Conservation (phyloP, 2,113 vertebrate genomes). For the Spermophilus dauricus region DNA sequence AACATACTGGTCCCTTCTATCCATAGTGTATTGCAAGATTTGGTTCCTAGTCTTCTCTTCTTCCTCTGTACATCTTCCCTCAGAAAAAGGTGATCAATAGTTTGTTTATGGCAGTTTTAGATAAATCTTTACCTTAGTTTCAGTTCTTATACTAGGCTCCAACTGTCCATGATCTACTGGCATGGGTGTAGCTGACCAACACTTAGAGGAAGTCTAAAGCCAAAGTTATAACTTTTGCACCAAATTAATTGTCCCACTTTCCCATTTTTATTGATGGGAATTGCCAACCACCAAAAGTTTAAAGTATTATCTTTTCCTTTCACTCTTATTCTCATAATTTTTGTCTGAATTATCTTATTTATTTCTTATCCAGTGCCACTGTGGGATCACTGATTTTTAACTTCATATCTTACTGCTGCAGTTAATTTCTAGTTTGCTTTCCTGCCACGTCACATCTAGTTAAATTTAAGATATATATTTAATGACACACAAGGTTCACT, state of each 20-base stretch:
- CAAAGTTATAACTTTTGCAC: neutral
- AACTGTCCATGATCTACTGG: neutral
- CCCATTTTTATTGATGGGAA: slow-evolving; percentile 1
- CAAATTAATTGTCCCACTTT: neutral
- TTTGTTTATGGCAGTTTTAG: neutral
- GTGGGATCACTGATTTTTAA: neutral
- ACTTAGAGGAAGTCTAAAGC: neutral
- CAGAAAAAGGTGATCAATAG: neutral
- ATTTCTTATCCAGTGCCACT: neutral
- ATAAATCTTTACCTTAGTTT: neutral
- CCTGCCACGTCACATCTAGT: neutral
- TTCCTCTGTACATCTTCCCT: neutral
- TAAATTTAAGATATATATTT: neutral
- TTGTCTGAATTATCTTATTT: slow-evolving; percentile 11
- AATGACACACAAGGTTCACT: slow-evolving; percentile 4
- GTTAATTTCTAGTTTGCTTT: slow-evolving; percentile 12
- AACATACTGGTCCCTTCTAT: neutral
- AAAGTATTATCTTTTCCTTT: slow-evolving; percentile 3
- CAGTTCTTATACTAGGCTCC: neutral
- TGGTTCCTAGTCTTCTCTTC: neutral
- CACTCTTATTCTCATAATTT: neutral
- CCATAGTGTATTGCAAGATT: neutral
- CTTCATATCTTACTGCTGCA: neutral
- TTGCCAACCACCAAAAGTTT: neutral
- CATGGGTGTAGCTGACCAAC: neutral